Evolutionary conservation across 2,113 vertebrate genomes (phyloP).

Genomic region (Nothoprocta pentlandii): DNA sequence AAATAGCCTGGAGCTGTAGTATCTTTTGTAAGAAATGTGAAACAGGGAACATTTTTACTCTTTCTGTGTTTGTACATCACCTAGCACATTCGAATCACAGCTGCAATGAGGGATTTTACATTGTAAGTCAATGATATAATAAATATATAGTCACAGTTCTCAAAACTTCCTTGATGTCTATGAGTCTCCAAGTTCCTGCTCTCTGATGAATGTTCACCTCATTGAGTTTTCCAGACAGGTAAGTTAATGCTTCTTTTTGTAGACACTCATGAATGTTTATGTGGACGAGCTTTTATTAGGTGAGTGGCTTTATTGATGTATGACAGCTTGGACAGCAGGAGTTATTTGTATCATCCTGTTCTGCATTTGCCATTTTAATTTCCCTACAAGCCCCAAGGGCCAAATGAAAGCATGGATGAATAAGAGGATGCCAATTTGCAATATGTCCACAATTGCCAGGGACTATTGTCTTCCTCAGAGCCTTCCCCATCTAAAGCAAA

Average conservation of each 20-base stretch:
- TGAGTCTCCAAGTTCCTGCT: background rate
- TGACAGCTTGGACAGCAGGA: constrained; percentile 50
- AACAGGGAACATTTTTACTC: background rate
- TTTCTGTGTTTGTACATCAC: background rate
- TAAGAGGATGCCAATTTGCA: constrained; percentile 42
- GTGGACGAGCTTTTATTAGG: background rate
- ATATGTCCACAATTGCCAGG: background rate
- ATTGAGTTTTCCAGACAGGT: background rate
- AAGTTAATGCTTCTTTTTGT: background rate
- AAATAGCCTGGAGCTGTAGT: background rate
- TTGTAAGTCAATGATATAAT: background rate
- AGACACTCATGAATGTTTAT: background rate
- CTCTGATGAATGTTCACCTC: background rate
- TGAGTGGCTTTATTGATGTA: constrained; percentile 11
- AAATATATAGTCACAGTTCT: background rate
- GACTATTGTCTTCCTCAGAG: background rate
- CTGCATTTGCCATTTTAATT: constrained; percentile 55
- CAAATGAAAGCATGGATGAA: background rate
- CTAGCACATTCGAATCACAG: background rate
- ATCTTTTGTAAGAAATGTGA: background rate
- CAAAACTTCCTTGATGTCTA: background rate
- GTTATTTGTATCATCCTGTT: constrained; percentile 11
- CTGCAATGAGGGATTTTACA: background rate
- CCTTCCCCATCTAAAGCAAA: background rate
- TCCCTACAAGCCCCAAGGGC: constrained; percentile 12